These are phyloP conservation scores for Phenacoccus solenopsis DNA, from an alignment of 1,140 invertebrate genomes.

Conservation along the genomic window DNA sequence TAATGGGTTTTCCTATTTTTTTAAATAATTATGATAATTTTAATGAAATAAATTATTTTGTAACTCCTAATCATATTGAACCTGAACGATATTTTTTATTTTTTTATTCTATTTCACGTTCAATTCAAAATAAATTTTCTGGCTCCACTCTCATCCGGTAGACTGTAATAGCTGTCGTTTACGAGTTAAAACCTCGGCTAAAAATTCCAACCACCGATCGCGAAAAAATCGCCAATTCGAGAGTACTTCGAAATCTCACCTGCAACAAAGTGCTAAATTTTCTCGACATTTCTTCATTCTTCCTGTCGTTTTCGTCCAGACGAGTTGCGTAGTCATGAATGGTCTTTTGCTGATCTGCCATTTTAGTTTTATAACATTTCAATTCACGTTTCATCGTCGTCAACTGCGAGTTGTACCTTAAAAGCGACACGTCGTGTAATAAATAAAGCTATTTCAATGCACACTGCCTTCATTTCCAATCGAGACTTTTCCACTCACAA, in stretches of 20 bases:
- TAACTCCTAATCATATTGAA: too few species aligned
- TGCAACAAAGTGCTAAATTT: constrained; percentile 78
- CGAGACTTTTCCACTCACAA: constrained; percentile 35
- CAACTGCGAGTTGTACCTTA: constrained; percentile 60
- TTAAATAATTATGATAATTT: too few species aligned
- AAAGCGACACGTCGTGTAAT: constrained; percentile 9
- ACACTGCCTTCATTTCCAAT: background rate
- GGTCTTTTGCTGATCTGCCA: constrained; percentile 67
- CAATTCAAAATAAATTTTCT: background rate
- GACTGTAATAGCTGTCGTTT: too few species aligned
- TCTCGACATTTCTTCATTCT: constrained; percentile 72
- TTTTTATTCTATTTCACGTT: too few species aligned
- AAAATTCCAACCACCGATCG: background rate
- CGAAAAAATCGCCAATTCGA: background rate
- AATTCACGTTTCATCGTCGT: constrained; percentile 59
- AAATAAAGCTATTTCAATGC: background rate
- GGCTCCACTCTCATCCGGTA: background rate
- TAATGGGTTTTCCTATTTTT: background rate
- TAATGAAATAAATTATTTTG: too few species aligned
- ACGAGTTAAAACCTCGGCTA: background rate
- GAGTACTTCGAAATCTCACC: constrained; percentile 37
- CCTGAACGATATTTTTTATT: too few species aligned
- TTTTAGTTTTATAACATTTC: constrained; percentile 61
- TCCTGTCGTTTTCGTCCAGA: constrained; percentile 76
- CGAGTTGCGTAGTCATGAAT: constrained; percentile 66